Evolutionary conservation across 23 tunicate species (phyloP).

Genomic region (Phallusia fumigata): DNA sequence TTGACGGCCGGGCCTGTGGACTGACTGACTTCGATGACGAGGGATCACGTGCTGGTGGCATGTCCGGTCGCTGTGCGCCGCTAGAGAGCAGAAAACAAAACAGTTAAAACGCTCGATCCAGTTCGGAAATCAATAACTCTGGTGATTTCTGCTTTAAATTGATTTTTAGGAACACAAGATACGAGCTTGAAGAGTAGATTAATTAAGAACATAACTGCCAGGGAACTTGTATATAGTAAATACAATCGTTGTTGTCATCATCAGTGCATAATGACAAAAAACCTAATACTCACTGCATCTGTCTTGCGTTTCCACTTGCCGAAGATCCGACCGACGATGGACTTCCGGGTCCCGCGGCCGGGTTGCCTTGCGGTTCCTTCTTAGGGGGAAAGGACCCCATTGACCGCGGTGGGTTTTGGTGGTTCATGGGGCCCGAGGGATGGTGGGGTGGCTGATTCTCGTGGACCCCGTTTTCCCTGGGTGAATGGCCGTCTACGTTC

Average conservation of each 20-base stretch:
- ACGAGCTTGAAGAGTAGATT: too few relatives aligned
- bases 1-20: slow-evolving; percentile 75
- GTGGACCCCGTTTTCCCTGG: slow-evolving; percentile 36
- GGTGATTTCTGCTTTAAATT: not conserved
- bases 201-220: too few relatives aligned
- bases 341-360: slow-evolving; percentile 37
- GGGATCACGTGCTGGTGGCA: slow-evolving; percentile 17
- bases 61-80: slow-evolving; percentile 12
- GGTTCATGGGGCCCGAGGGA: not conserved
- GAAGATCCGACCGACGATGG: slow-evolving; percentile 79
- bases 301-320: slow-evolving; percentile 52
- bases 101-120: not conserved
- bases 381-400: slow-evolving; percentile 23
- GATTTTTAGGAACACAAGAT: not conserved
- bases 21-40: slow-evolving; percentile 60
- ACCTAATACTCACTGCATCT: slow-evolving; percentile 67
- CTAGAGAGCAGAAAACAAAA: not conserved
- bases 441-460: slow-evolving; percentile 5
- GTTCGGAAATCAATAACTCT: not conserved
- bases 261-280: too few relatives aligned
- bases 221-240: too few relatives aligned
- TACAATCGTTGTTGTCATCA: too few relatives aligned
- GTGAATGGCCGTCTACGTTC: slow-evolving; percentile 65
- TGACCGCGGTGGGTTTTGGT: slow-evolving; percentile 22
- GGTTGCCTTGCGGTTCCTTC: slow-evolving; percentile 1